These are phyloP conservation scores for Steinernema khuongi DNA, from an alignment of 1,140 invertebrate species.

Conservation along the genomic window DNA sequence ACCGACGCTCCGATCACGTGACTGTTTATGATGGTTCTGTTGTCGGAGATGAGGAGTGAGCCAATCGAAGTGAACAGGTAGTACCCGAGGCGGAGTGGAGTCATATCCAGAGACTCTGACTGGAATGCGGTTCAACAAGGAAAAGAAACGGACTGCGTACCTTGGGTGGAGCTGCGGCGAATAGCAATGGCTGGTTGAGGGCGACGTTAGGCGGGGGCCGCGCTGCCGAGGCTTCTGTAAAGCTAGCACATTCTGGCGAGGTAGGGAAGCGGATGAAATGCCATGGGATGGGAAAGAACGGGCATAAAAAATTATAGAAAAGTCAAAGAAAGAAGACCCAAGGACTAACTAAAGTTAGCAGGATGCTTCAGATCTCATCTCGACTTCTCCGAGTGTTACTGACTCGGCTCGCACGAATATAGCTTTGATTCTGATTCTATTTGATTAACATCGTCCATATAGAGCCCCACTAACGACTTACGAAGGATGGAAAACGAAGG, in stretches of 20 bases:
- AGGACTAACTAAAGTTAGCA: too few species aligned
- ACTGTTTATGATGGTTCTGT: slow-evolving; percentile 27
- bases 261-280: background rate
- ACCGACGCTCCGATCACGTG: slow-evolving; percentile 48
- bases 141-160: background rate
- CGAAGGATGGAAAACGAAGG: slow-evolving; percentile 24
- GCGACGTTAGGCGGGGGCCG: background rate
- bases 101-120: background rate
- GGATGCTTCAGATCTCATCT: background rate
- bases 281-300: too few species aligned
- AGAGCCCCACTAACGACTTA: background rate
- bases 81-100: slow-evolving; percentile 32
- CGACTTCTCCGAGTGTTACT: slow-evolving; percentile 13
- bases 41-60: slow-evolving; percentile 16
- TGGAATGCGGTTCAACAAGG: background rate
- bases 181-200: background rate
- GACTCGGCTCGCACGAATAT: background rate
- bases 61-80: slow-evolving; percentile 35
- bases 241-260: slow-evolving; percentile 6
- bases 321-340: background rate
- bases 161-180: background rate
- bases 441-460: slow-evolving; percentile 8
- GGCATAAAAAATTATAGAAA: too few species aligned
- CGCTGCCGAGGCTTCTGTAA: background rate
- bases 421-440: slow-evolving; percentile 17